Evolutionary conservation across 2,797 vertebrate species (phyloP), one percentile per base, ranked within the genome.

Genomic region (Myiothlypis coronata): DNA sequence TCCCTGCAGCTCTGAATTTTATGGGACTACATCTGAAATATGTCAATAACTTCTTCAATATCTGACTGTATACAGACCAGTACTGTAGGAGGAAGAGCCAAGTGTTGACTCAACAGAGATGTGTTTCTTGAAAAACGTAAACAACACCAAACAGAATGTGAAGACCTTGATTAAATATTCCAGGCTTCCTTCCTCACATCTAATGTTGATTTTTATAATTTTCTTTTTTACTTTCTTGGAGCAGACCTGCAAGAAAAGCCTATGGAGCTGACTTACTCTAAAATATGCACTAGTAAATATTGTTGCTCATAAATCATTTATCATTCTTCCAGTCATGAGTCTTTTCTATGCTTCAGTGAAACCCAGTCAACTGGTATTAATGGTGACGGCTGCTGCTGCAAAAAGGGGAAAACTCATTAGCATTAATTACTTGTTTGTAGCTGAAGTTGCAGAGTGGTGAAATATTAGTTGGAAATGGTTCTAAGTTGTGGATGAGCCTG

Each of bases 251-350:
- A 90, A 91, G 85, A 85, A 88, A 91, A 95, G 75, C 78, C 92
- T 49, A 22, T 93, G 78, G 89, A 96, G 53, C 88, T 89, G 78
- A 27, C 78, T 91, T 89, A 68, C 84, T 86, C 69, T 56, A 49
- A 92, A 96, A 91, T 46, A 88, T 83, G 80, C 86, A 60, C 83
- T 95, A 75, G 91, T 96, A 96, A 97, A 96, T 95, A 94, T 64
- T 95, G 83, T 87, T 95, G 82, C 87, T 96, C 94, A 92, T 96
- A 95, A 97, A 96, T 97, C 89, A 96, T 96, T 95, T 97, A 96
- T 95, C 89, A 81, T 92, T 96, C 92, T 95, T 96, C 89, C 82
- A 94, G 92, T 96, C 92, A 78, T 93, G 79, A 95, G 95, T 84
- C 89, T 95, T 96, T 94, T 93, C 91, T 91, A 78, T 96, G 94